These are phyloP conservation scores for Coecobrya sp. DNA, from an alignment of 2,888 invertebrate genomes.

Conservation along the genomic window DNA sequence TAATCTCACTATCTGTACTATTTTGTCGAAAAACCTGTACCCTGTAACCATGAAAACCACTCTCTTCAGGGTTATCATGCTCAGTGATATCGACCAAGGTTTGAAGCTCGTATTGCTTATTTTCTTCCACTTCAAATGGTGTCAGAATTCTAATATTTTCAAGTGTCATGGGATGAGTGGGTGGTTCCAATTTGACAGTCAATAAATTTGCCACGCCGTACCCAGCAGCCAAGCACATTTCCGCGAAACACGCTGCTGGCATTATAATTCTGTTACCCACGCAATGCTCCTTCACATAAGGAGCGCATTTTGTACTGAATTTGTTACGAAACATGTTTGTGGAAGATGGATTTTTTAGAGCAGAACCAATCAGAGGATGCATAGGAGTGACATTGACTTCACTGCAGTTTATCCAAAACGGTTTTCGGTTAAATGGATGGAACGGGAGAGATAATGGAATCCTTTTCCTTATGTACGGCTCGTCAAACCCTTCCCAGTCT, in stretches of 20 bases:
- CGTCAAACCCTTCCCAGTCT: slow-evolving; percentile 59
- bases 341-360: background rate
- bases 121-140: too few species aligned
- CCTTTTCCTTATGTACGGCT: slow-evolving; percentile 20
- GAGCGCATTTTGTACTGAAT: background rate
- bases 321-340: slow-evolving; percentile 40
- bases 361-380: slow-evolving; percentile 59
- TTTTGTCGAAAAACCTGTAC: too few species aligned
- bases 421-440: slow-evolving; percentile 62
- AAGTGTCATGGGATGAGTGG: slow-evolving; percentile 27
- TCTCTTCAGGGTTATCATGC: too few species aligned
- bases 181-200: background rate
- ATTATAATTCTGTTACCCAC: slow-evolving; percentile 56
- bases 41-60: too few species aligned
- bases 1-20: too few species aligned
- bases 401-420: slow-evolving; percentile 23
- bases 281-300: slow-evolving; percentile 69
- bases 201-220: slow-evolving; percentile 36
- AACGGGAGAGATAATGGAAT: background rate
- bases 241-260: slow-evolving; percentile 63
- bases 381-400: too few species aligned
- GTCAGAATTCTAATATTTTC: slow-evolving; percentile 44
- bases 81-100: too few species aligned
- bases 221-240: slow-evolving; percentile 62
- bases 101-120: too few species aligned